Percentiles rank a stretch among this genome's conserved stretches.
Evolutionary conservation across 2,113 vertebrate species (phyloP).

Genomic region (Bos taurus): DNA sequence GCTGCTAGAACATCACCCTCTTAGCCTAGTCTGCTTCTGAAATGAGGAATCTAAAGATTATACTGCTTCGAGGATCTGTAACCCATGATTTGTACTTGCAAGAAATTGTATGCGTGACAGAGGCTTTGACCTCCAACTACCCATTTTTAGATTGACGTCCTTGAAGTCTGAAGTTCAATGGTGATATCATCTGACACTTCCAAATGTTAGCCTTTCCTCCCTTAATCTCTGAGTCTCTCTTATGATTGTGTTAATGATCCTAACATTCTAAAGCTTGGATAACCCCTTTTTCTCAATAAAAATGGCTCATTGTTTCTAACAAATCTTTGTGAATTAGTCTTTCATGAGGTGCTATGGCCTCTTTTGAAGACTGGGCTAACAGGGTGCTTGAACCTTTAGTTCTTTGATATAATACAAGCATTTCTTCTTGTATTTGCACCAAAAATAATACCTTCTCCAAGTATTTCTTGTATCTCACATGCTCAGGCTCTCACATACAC

Average conservation of each 20-base stretch:
- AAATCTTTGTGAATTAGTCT: background rate
- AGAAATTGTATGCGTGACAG: too few relatives aligned
- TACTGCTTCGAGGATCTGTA: background rate
- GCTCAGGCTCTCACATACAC: rapidly evolving
- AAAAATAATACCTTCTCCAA: too few relatives aligned
- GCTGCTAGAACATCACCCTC: background rate
- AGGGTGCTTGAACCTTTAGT: too few relatives aligned
- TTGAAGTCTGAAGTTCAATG: background rate
- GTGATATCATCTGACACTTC: background rate
- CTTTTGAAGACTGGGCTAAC: background rate
- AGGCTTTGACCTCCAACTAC: background rate
- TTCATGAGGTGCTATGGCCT: background rate
- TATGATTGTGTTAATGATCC: background rate
- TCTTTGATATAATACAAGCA: too few relatives aligned
- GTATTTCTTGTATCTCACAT: too few relatives aligned
- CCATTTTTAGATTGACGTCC: rapidly evolving
- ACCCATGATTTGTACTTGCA: background rate
- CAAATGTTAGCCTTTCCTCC: background rate
- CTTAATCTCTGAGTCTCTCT: background rate
- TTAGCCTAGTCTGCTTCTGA: background rate
- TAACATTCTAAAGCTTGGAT: rapidly evolving
- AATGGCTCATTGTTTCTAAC: background rate
- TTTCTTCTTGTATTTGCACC: too few relatives aligned
- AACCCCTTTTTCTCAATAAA: background rate
- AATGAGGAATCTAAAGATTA: background rate